Evolutionary conservation across 2,113 vertebrate genomes (phyloP).

Genomic region (Tupaia chinensis): DNA sequence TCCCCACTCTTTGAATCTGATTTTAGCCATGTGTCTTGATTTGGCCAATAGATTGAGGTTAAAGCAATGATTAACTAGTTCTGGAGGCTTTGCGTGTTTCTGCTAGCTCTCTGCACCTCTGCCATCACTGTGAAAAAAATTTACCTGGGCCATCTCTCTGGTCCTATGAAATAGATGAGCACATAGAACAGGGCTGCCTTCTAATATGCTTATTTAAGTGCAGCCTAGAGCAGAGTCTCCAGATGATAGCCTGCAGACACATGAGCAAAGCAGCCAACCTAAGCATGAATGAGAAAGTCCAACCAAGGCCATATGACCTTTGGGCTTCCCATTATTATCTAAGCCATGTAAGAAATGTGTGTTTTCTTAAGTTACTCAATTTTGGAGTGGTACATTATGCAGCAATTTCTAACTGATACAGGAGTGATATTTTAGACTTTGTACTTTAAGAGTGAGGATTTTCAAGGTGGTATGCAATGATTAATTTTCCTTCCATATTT

Average conservation of each 20-base stretch:
- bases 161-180: background rate
- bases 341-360: background rate
- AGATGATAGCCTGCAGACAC: background rate
- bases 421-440: background rate
- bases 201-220: background rate
- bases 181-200: background rate
- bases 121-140: background rate
- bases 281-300: background rate
- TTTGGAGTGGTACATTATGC: background rate
- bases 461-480: background rate
- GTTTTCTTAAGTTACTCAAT: background rate
- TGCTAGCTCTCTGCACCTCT: constrained; percentile 6
- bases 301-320: background rate
- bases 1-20: background rate
- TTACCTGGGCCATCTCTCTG: background rate
- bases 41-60: background rate
- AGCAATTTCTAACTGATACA: background rate
- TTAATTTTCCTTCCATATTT: constrained; percentile 18
- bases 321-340: background rate
- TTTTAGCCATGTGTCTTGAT: background rate
- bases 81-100: constrained; percentile 4
- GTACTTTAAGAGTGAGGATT: background rate
- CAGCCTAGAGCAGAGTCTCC: background rate
- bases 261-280: background rate
- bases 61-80: background rate